phyloP scores from a whole-genome alignment of 2,888 invertebrate species.

The Rhamphomyia laevipes region DNA sequence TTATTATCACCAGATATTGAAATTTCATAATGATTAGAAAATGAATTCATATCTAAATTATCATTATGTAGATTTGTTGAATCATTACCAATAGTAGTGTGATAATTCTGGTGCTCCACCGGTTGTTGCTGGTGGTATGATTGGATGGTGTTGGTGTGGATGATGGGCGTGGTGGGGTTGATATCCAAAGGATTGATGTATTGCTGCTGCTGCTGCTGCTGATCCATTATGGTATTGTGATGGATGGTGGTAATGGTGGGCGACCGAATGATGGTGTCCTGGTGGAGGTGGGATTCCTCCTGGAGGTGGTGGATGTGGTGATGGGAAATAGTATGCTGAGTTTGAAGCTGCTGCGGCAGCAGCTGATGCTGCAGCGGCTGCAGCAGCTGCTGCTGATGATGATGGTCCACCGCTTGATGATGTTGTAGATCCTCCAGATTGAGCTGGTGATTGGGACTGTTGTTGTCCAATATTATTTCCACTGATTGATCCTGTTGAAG shows the following conservation, averaged over 20 bases:
- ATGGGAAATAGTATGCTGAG: conserved; percentile 30
- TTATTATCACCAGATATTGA: background rate
- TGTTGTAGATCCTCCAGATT: conserved; percentile 5
- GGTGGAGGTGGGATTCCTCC: conserved; percentile 18
- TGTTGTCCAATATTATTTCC: conserved; percentile 10
- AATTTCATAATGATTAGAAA: no score
- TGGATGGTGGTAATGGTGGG: conserved; percentile 23
- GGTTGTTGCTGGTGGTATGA: conserved; percentile 46
- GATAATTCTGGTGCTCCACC: conserved; percentile 49
- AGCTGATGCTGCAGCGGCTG: conserved; percentile 11
- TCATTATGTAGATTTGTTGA: conserved; percentile 38
- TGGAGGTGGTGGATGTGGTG: conserved; percentile 20
- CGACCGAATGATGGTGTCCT: conserved; percentile 18
- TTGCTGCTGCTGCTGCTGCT: conserved; percentile 25
- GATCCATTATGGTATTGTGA: conserved; percentile 27
- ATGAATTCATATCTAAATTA: background rate
- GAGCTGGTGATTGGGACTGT: conserved; percentile 14
- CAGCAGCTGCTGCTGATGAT: conserved; percentile 9
- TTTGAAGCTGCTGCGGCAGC: conserved; percentile 20
- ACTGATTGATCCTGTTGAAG: conserved; percentile 12
- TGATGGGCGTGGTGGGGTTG: conserved; percentile 29
- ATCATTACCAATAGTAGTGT: conserved; percentile 76
- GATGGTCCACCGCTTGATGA: conserved; percentile 17
- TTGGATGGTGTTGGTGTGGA: conserved; percentile 33
- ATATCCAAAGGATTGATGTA: conserved; percentile 38